phyloP scores from a whole-genome alignment of 2,888 invertebrate species.

The Cordilura impudica region DNA sequence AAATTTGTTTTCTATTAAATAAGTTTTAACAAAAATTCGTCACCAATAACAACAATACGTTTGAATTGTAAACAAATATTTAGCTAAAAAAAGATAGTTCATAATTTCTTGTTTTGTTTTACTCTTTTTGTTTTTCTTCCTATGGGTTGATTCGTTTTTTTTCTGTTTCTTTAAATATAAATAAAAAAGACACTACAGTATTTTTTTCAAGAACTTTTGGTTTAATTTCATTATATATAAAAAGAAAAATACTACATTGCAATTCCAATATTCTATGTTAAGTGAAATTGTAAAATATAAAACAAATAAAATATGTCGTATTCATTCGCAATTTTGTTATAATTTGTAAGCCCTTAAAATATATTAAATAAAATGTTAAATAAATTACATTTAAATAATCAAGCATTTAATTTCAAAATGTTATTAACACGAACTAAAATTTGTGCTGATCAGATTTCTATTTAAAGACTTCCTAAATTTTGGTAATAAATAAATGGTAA shows the following conservation, averaged over 20 bases:
- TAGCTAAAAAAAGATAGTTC: not conserved
- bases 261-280: not conserved
- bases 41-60: constrained; percentile 17
- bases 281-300: not conserved
- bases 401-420: too few species aligned
- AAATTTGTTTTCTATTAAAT: constrained; percentile 69
- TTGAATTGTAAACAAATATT: constrained; percentile 3
- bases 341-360: constrained; percentile 37
- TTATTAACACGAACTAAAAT: too few species aligned
- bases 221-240: not conserved
- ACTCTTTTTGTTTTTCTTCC: not conserved
- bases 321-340: constrained; percentile 45
- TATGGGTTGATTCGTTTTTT: not conserved
- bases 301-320: constrained; percentile 5
- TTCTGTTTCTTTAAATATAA: constrained; percentile 3
- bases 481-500: too few species aligned
- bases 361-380: constrained; percentile 24
- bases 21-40: not conserved
- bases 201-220: constrained; percentile 13
- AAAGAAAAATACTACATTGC: not conserved
- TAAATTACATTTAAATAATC: not conserved
- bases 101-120: not conserved
- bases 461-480: too few species aligned
- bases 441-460: too few species aligned
- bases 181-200: constrained; percentile 49